phyloP scores from a whole-genome alignment of 2,113 vertebrate species.

The Scopus umbretta region DNA sequence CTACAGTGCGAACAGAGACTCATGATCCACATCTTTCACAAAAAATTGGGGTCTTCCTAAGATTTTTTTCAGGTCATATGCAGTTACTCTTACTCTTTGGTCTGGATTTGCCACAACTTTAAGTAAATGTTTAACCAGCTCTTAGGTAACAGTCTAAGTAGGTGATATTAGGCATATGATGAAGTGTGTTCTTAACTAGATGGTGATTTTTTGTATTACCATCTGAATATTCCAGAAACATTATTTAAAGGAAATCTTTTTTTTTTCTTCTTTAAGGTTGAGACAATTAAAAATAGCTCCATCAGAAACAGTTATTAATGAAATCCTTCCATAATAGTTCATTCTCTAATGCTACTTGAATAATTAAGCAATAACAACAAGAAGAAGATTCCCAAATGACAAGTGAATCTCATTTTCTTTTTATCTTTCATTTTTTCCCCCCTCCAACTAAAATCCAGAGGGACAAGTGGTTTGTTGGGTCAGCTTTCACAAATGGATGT shows the following conservation, averaged over 20 bases:
- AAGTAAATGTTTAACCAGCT: not conserved
- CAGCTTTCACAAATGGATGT: slow-evolving; percentile 12
- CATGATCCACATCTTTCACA: not conserved
- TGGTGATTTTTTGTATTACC: not conserved
- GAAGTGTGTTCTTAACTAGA: not conserved
- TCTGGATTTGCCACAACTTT: not conserved
- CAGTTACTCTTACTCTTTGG: not conserved
- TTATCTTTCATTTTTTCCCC: not conserved
- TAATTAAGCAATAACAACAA: not conserved
- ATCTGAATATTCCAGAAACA: not conserved
- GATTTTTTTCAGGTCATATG: not conserved
- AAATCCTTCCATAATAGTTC: not conserved
- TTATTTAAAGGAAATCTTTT: not conserved
- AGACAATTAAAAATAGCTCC: not conserved
- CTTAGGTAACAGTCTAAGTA: not conserved
- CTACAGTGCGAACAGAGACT: not conserved
- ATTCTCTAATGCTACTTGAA: not conserved
- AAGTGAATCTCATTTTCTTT: not conserved
- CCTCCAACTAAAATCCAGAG: not conserved
- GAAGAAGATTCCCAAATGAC: not conserved
- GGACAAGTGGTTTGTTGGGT: not conserved
- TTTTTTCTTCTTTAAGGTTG: not conserved
- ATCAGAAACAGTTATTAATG: not conserved
- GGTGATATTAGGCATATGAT: not conserved
- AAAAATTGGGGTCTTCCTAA: not conserved